A percentile compares a stretch with the other conserved stretches of the same genome.
Conservation (phyloP, 1,140 invertebrate species). For the Tigriopus japonicus region DNA sequence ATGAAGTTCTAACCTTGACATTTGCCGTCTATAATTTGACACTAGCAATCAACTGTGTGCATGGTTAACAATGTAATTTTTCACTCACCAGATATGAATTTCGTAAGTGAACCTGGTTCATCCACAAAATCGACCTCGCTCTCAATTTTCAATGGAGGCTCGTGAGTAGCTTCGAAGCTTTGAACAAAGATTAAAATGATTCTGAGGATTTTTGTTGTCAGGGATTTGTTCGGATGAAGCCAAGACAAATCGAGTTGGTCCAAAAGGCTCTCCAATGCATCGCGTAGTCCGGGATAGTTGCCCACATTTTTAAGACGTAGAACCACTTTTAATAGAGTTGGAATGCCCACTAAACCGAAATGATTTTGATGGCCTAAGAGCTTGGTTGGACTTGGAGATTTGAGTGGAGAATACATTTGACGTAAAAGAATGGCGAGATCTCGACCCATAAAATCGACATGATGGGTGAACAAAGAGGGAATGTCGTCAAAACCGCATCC, state of each 20-base stretch:
- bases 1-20: too few species aligned
- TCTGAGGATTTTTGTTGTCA: conserved; percentile 3
- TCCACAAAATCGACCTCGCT: too few species aligned
- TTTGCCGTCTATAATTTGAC: too few species aligned
- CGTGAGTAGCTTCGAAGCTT: background rate
- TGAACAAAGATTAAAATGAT: background rate
- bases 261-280: background rate
- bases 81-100: too few species aligned
- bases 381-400: background rate
- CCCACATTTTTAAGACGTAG: background rate
- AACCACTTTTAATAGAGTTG: background rate
- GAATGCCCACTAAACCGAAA: background rate
- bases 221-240: background rate
- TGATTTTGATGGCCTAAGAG: background rate
- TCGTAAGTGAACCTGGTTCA: too few species aligned
- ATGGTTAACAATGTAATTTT: too few species aligned
- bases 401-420: background rate
- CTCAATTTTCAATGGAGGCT: background rate
- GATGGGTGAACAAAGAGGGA: background rate
- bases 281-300: background rate
- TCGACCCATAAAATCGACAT: background rate
- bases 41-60: too few species aligned
- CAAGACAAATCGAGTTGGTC: conserved; percentile 5
- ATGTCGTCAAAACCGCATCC: background rate
- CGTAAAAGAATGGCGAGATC: background rate